These are phyloP conservation scores for Nyctalus aviator DNA, from an alignment of 2,797 vertebrate species.

Conservation along the genomic window DNA sequence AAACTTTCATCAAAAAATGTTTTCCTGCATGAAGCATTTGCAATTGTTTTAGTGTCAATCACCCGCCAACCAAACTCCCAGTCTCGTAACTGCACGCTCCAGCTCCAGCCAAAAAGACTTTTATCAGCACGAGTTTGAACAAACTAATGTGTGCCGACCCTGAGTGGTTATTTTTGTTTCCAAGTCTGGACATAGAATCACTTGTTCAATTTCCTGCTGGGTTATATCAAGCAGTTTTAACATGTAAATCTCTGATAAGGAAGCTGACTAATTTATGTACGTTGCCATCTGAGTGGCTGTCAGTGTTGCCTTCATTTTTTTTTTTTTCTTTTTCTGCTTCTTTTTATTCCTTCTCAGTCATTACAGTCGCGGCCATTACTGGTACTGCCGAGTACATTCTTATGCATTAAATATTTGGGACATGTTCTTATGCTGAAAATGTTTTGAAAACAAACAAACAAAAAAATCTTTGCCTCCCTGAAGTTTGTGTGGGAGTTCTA, in stretches of 20 bases:
- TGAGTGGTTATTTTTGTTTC: slow-evolving; percentile 80
- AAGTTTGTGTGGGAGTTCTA: not conserved
- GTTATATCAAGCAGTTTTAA: slow-evolving; percentile 77
- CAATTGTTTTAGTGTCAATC: slow-evolving; percentile 29
- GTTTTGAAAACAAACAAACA: not conserved
- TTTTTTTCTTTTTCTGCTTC: not conserved
- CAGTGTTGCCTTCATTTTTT: not conserved
- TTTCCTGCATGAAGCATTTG: slow-evolving; percentile 33
- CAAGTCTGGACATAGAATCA: slow-evolving; percentile 79
- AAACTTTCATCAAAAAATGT: not conserved
- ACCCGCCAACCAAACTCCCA: not conserved
- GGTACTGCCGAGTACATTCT: not conserved
- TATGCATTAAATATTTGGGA: not conserved
- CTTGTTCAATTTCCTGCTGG: slow-evolving; percentile 78
- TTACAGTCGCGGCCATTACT: not conserved
- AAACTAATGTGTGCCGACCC: slow-evolving; percentile 66
- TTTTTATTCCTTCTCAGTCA: not conserved
- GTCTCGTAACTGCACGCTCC: slow-evolving; percentile 13
- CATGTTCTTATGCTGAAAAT: not conserved
- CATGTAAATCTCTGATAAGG: slow-evolving; percentile 78
- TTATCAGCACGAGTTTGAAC: slow-evolving; percentile 72
- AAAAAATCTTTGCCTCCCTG: not conserved
- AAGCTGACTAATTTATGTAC: slow-evolving; percentile 65
- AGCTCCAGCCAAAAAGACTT: slow-evolving; percentile 63
- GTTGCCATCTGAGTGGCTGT: slow-evolving; percentile 52